These are phyloP conservation scores for Nasonovia ribisnigri DNA, from an alignment of 2,888 invertebrate genomes.

Conservation along the genomic window DNA sequence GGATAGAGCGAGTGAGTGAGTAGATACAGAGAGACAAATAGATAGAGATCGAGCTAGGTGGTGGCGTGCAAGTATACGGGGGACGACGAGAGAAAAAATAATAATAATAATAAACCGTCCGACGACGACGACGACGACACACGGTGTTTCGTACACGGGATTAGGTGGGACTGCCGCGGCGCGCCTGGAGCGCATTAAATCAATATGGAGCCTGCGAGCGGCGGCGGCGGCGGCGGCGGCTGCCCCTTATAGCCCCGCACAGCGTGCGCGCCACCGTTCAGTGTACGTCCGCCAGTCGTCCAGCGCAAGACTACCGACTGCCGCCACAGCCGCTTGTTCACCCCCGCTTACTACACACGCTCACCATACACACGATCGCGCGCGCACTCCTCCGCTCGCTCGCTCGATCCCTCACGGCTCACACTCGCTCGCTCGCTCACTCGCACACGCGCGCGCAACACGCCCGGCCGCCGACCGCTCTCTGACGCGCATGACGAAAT, in stretches of 20 bases:
- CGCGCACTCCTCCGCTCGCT: neutral
- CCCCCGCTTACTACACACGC: neutral
- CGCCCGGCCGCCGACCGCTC: neutral
- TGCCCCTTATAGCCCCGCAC: constrained; percentile 50
- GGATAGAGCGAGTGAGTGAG: neutral
- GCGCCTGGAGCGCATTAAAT: constrained; percentile 65
- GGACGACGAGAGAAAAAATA: neutral
- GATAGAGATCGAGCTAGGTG: neutral
- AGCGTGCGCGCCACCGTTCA: constrained; percentile 48
- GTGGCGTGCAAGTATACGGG: neutral
- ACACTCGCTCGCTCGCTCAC: neutral
- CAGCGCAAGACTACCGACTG: constrained; percentile 14
- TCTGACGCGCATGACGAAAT: constrained; percentile 15
- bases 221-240: constrained; percentile 50
- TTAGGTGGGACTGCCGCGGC: constrained; percentile 57
- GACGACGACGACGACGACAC: constrained; percentile 36
- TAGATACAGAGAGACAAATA: neutral
- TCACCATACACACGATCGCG: neutral
- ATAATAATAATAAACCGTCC: constrained; percentile 52
- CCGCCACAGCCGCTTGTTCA: neutral
- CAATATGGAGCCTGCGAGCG: constrained; percentile 64
- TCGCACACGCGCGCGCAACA: constrained; percentile 14
- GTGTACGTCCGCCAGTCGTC: constrained; percentile 59
- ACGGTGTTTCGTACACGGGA: constrained; percentile 62
- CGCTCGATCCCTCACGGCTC: neutral